Percentiles rank a stretch among this genome's conserved stretches.
phyloP scores from a whole-genome alignment of 1,140 invertebrate genomes.

The Listronotus oregonensis region DNA sequence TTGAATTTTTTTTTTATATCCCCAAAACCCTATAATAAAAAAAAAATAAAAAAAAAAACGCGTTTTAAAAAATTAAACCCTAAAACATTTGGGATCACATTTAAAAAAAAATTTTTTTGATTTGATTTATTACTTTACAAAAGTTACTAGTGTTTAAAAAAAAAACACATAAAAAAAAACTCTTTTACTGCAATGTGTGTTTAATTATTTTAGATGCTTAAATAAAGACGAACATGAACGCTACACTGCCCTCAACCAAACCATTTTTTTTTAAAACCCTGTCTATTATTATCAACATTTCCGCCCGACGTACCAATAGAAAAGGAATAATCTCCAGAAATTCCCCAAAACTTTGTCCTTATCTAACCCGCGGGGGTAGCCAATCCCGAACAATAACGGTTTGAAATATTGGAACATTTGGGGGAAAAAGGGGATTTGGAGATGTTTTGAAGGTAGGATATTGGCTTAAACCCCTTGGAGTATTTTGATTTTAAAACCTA shows the following conservation, averaged over 20 bases:
- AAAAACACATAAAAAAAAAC: too few relatives aligned
- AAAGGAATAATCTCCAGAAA: conserved; percentile 40
- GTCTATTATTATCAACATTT: conserved; percentile 46
- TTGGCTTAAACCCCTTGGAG: too few relatives aligned
- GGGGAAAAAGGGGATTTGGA: conserved; percentile 95
- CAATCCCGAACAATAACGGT: conserved; percentile 81
- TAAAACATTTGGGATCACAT: too few relatives aligned
- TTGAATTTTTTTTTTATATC: too few relatives aligned
- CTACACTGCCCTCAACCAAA: conserved; percentile 70
- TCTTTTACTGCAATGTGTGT: too few relatives aligned
- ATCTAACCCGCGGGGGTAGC: conserved; percentile 48
- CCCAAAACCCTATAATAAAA: too few relatives aligned
- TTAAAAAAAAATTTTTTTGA: too few relatives aligned
- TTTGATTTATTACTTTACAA: too few relatives aligned
- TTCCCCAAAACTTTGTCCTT: conserved; percentile 35
- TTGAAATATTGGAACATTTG: conserved; percentile 82
- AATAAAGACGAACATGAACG: conserved; percentile 67
- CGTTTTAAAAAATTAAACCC: too few relatives aligned
- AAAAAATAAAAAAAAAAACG: too few relatives aligned
- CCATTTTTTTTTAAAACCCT: conserved; percentile 63
- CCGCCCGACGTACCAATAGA: conserved; percentile 42
- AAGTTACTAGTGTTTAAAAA: too few relatives aligned
- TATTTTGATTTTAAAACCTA: too few relatives aligned
- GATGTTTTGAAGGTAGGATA: conserved; percentile 86
- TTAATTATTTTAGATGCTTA: conserved; percentile 65